Conservation (phyloP, 1,140 invertebrate species). For the Papilio polyxenes region DNA sequence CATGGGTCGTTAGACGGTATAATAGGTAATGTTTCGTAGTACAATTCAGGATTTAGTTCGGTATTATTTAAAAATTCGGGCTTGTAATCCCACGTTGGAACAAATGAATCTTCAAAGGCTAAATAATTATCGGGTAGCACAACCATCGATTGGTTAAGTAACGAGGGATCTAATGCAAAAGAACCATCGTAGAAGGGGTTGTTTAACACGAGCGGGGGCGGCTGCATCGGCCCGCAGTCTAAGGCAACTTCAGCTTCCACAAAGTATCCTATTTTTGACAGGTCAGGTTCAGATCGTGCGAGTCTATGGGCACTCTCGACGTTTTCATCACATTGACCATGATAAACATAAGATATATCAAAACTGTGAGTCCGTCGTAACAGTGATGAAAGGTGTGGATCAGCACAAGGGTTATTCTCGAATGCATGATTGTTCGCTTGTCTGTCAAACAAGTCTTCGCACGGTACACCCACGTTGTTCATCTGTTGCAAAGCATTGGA, state of each 20-base stretch:
- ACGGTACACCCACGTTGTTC: constrained; percentile 76
- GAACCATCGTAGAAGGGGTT: constrained; percentile 79
- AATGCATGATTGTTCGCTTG: constrained; percentile 51
- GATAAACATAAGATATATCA: constrained; percentile 70
- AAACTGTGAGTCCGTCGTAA: constrained; percentile 72
- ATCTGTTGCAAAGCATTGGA: constrained; percentile 67
- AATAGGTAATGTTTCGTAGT: constrained; percentile 70
- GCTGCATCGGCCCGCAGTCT: constrained; percentile 57
- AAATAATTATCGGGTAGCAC: constrained; percentile 76
- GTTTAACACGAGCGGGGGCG: constrained; percentile 72
- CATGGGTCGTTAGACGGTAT: constrained; percentile 74
- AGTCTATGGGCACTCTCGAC: constrained; percentile 50
- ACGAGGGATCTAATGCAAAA: constrained; percentile 62
- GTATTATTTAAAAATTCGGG: constrained; percentile 59
- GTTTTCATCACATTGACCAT: constrained; percentile 51
- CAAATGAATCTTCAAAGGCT: constrained; percentile 77
- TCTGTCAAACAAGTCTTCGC: constrained; percentile 56
- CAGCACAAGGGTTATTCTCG: constrained; percentile 45
- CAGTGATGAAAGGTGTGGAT: constrained; percentile 51
- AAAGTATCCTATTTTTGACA: constrained; percentile 72
- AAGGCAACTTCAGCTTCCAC: constrained; percentile 67
- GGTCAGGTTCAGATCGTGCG: constrained; percentile 73
- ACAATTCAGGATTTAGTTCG: constrained; percentile 63
- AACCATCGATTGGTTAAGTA: constrained; percentile 61
- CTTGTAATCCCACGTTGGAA: constrained; percentile 74